Evolutionary conservation across 64 coral and sea anemone genomes (phyloP).

Genomic region (Catalaphyllia jardinei): DNA sequence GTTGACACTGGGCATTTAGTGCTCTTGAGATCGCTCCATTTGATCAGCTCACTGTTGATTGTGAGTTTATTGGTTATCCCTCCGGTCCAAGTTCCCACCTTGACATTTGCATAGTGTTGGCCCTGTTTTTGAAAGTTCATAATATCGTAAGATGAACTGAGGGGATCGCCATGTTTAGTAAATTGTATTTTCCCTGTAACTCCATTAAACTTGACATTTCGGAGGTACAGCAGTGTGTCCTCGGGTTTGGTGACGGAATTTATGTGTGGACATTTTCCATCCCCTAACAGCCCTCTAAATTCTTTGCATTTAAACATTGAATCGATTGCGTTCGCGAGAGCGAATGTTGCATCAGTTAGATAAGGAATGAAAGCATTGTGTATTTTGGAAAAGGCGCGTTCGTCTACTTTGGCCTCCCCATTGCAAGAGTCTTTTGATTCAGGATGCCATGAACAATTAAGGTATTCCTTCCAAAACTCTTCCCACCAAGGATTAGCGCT

Average conservation of each 20-base stretch:
- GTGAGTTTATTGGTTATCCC: not conserved
- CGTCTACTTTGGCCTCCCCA: not conserved
- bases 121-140: slow-evolving; percentile 65
- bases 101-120: not conserved
- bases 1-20: slow-evolving; percentile 32
- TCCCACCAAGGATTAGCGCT: slow-evolving; percentile 51
- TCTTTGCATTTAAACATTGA: slow-evolving; percentile 1
- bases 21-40: slow-evolving; percentile 57
- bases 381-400: not conserved
- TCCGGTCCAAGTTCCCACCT: slow-evolving; percentile 66
- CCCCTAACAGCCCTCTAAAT: not conserved
- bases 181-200: slow-evolving; percentile 69
- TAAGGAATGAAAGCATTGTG: slow-evolving; percentile 20
- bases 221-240: slow-evolving; percentile 34
- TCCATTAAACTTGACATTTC: slow-evolving; percentile 63
- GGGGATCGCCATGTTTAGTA: slow-evolving; percentile 66
- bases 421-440: not conserved
- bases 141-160: slow-evolving; percentile 67
- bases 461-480: slow-evolving; percentile 31
- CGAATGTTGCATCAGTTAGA: not conserved
- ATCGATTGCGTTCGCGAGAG: slow-evolving; percentile 5
- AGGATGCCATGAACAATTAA: not conserved
- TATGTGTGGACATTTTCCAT: slow-evolving; percentile 10
- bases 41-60: slow-evolving; percentile 22
- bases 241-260: slow-evolving; percentile 3